phyloP scores from a whole-genome alignment of 2,888 invertebrate genomes.

The Leptogaster cylindrica region DNA sequence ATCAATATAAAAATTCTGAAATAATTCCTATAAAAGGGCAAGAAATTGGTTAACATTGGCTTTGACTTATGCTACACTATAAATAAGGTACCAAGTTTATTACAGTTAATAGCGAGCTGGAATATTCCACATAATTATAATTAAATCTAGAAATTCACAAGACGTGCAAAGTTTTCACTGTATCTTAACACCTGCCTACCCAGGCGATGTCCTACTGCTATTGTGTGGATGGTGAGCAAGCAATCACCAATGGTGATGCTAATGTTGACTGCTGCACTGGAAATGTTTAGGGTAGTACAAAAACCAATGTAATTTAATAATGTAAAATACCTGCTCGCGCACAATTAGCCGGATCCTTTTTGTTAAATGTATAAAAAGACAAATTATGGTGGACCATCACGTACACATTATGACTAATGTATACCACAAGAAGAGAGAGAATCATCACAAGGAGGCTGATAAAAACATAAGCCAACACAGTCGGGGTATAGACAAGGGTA shows the following conservation, averaged over 20 bases:
- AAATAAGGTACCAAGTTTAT: too few species aligned
- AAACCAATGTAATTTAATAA: constrained; percentile 16
- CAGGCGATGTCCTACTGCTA: background rate
- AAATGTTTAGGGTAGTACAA: constrained; percentile 7
- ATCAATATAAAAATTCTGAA: too few species aligned
- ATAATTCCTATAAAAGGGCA: too few species aligned
- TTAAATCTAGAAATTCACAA: constrained; percentile 15
- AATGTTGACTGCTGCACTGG: constrained; percentile 24
- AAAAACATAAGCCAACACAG: constrained; percentile 58
- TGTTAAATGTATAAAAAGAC: constrained; percentile 30
- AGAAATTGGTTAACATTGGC: too few species aligned
- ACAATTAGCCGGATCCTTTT: too few species aligned
- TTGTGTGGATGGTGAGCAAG: constrained; percentile 12
- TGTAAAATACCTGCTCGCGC: constrained; percentile 46
- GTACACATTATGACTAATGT: constrained; percentile 59
- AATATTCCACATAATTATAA: background rate
- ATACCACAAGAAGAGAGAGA: constrained; percentile 57
- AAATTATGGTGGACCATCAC: constrained; percentile 48
- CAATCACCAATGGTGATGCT: background rate
- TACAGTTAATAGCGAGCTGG: too few species aligned
- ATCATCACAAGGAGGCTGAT: constrained; percentile 57
- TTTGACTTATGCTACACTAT: too few species aligned
- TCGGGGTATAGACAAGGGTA: constrained; percentile 57
- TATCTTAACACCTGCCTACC: background rate
- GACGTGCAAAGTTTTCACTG: background rate